Conservation (phyloP, 2,113 vertebrate species). For the Lontra canadensis region DNA sequence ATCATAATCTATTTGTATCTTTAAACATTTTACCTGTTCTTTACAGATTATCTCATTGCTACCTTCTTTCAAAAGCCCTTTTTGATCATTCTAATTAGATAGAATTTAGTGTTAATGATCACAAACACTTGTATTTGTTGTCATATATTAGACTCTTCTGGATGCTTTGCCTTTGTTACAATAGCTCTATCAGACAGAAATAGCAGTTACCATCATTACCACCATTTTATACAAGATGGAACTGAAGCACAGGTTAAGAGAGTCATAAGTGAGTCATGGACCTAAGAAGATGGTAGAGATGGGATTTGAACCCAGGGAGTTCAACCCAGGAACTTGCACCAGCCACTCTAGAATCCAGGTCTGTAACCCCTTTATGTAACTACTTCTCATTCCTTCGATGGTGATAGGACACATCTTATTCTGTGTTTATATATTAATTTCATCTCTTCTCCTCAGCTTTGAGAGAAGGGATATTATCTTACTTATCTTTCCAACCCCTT, state of each 20-base stretch:
- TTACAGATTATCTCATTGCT: not conserved
- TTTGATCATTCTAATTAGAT: not conserved
- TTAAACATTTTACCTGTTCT: not conserved
- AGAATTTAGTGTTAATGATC: not conserved
- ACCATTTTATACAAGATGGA: not conserved
- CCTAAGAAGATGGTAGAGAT: not conserved
- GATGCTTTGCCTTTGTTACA: not conserved
- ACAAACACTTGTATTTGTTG: not conserved
- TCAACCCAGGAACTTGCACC: not conserved
- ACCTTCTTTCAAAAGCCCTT: not conserved
- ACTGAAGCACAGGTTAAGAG: not conserved
- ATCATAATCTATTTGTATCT: fast-evolving
- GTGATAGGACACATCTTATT: not conserved
- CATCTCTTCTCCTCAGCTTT: not conserved
- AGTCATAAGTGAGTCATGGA: not conserved
- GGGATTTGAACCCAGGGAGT: not conserved
- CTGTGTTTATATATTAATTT: not conserved
- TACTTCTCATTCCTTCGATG: not conserved
- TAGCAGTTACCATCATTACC: fast-evolving
- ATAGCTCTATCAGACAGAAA: not conserved
- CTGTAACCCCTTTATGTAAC: not conserved
- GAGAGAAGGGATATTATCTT: not conserved
- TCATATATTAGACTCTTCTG: not conserved
- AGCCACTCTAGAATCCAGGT: not conserved
- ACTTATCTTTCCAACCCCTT: not conserved